A percentile compares a stretch with the other conserved stretches of the same genome.
phyloP scores from a whole-genome alignment of 2,113 vertebrate genomes.

The Peromyscus leucopus region DNA sequence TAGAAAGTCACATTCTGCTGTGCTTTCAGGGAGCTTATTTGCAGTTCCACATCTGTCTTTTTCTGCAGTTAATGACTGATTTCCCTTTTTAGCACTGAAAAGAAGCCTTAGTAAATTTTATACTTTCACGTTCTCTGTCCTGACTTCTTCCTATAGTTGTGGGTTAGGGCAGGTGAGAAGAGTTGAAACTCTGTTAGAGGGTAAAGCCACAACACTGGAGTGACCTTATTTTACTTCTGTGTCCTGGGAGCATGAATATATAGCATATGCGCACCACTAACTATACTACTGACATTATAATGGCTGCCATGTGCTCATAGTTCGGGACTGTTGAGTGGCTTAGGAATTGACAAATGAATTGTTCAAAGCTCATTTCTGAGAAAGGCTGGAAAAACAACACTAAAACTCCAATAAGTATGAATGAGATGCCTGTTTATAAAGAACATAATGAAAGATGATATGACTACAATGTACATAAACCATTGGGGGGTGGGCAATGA shows the following conservation, averaged over 20 bases:
- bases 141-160: not conserved
- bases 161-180: not conserved
- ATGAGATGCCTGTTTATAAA: constrained; percentile 88
- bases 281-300: constrained; percentile 77
- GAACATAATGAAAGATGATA: constrained; percentile 91
- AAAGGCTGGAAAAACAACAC: constrained; percentile 86
- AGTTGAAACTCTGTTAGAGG: not conserved
- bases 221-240: not conserved
- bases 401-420: constrained; percentile 86
- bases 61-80: not conserved
- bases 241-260: not conserved
- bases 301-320: constrained; percentile 93
- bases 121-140: not conserved
- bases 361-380: constrained; percentile 93
- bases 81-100: not conserved
- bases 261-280: not conserved
- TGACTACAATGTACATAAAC: constrained; percentile 90
- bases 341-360: constrained; percentile 92
- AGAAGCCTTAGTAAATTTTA: not conserved
- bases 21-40: not conserved
- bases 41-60: not conserved
- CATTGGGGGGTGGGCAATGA: constrained; percentile 89
- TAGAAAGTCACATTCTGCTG: not conserved
- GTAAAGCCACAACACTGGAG: not conserved
- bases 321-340: constrained; percentile 91